Base-by-base conservation (phyloP, 2,888 invertebrate genomes). In the Epicampocera succincta region DNA sequence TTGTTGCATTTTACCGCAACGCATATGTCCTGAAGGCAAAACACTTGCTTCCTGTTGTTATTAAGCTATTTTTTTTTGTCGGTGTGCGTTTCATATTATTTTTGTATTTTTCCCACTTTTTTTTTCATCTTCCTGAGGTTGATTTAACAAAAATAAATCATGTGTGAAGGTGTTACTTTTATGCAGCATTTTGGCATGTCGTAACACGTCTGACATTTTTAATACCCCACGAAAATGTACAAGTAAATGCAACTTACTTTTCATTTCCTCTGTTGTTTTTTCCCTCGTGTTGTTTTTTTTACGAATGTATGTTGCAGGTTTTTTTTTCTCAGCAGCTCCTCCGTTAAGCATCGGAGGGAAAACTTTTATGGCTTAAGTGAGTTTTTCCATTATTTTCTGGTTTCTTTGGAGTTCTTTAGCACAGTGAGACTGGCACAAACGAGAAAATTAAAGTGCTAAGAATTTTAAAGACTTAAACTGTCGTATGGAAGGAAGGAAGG, bases 121-220 rank as follows among this genome's bases (percentile, higher is more conserved):
- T 42, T 21, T 65, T 48, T 52, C 1, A 19, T 76, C 74, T 76
- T 78, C 56, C 85, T 85, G 85, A 85, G 85, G 86, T 83, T 86
- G 85, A 85, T 85, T 85, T 85, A 84, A 78, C 74, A 78, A 84
- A 86, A 87, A 88, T 88, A 88, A 88, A 88, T 89, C 89, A 89
- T 88, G 88, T 88, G 89, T 87, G 89, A 89, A 89, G 89, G 89
- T 89, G 88, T 89, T 85, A 84, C 84, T 82, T 84, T 85, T 83
- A 78, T 84, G 74, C 80, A 83, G 80, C 85, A 85, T 85, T 87
- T 80, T 83, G 80, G 63, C 80, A 83, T 79, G 76, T 78, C 83
- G 83, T 69, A 79, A 82, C 74, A 77, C 83, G 77, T 83, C 89
- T 88, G 88, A 89, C 89, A 89, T 87, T 88, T 89, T 89, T 89